Evolutionary conservation across 2,797 vertebrate species (phyloP).

Genomic region (Enoplosus armatus): DNA sequence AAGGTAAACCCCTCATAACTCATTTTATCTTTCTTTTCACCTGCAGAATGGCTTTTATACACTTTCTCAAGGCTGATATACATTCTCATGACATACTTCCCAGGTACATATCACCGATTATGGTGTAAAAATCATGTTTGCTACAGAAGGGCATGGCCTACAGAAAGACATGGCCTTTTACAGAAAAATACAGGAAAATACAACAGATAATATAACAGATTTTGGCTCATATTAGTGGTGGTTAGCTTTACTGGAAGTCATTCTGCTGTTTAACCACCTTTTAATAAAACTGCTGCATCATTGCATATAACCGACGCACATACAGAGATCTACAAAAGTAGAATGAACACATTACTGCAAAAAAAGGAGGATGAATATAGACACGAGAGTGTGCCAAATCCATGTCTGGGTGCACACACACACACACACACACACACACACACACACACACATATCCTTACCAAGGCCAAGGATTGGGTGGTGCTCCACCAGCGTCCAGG

Average conservation of each 20-base stretch:
- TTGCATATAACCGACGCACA: not conserved
- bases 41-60: not conserved
- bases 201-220: not conserved
- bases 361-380: not conserved
- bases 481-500: conserved; percentile 97
- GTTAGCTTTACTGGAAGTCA: not conserved
- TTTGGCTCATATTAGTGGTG: not conserved
- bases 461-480: conserved; percentile 95
- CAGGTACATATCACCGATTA: not conserved
- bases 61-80: not conserved
- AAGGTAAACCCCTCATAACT: not conserved
- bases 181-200: not conserved
- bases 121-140: not conserved
- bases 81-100: not conserved
- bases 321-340: not conserved
- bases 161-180: not conserved
- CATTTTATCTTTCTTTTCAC: not conserved
- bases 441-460: conserved; percentile 40
- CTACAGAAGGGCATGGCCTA: no score
- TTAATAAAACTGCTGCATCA: not conserved
- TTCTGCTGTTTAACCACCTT: not conserved
- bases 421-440: not conserved
- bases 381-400: not conserved
- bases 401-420: not conserved
- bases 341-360: not conserved